phyloP scores from a whole-genome alignment of 2,797 vertebrate genomes.

The Typhlichthys eigenmanni region DNA sequence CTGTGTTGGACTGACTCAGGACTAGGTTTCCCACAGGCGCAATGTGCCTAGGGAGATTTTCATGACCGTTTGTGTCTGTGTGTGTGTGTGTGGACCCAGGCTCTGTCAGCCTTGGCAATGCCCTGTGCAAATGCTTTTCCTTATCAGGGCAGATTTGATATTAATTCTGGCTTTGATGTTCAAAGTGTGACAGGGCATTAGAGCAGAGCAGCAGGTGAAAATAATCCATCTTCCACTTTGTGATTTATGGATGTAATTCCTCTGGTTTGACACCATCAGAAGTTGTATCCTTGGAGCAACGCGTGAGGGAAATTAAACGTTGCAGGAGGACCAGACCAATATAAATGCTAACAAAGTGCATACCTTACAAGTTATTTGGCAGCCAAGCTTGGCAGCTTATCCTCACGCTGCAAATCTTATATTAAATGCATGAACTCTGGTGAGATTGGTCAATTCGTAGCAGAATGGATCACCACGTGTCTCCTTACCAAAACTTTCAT shows the following conservation, averaged over 20 bases:
- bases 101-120: conserved; percentile 36
- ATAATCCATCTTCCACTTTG: conserved; percentile 42
- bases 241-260: conserved; percentile 43
- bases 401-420: not conserved
- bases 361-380: not conserved
- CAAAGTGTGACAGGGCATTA: conserved; percentile 35
- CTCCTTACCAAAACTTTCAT: conserved; percentile 15
- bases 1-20: conserved; percentile 19
- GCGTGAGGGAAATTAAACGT: conserved; percentile 16
- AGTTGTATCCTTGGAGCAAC: conserved; percentile 23
- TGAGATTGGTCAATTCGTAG: conserved; percentile 6
- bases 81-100: conserved; percentile 5
- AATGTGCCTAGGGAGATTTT: conserved; percentile 18
- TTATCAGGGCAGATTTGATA: conserved; percentile 20
- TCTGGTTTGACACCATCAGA: conserved; percentile 28
- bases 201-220: conserved; percentile 49
- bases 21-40: conserved; percentile 16
- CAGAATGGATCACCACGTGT: conserved; percentile 6
- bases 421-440: conserved; percentile 1
- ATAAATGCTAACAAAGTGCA: conserved; percentile 2
- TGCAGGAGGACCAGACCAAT: conserved; percentile 17
- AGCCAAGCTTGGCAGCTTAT: conserved; percentile 8
- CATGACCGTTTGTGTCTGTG: conserved; percentile 21
- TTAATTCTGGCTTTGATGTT: conserved; percentile 38
- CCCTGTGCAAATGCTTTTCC: conserved; percentile 21